Percentiles rank a stretch among this genome's conserved stretches.
Conservation (phyloP, 2,113 vertebrate genomes). For the Pipa parva region DNA sequence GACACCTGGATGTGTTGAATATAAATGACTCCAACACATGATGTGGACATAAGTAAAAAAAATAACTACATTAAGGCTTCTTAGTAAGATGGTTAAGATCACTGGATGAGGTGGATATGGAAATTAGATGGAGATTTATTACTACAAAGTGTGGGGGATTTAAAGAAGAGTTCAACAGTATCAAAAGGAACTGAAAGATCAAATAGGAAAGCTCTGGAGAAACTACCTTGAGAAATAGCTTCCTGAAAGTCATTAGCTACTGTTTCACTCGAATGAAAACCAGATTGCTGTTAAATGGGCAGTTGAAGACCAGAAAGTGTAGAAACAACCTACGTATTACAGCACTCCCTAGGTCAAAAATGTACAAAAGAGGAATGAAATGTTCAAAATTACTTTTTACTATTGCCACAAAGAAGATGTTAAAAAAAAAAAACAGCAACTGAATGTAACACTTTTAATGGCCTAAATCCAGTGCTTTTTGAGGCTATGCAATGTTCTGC, state of each 20-base stretch:
- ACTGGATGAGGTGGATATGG: neutral
- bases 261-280: conserved; percentile 38
- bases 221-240: conserved; percentile 8
- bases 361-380: conserved; percentile 9
- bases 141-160: conserved; percentile 5
- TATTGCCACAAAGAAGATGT: no score
- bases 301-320: neutral
- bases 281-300: conserved; percentile 22
- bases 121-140: conserved; percentile 7
- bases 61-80: neutral
- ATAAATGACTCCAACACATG: neutral
- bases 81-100: neutral
- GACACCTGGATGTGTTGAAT: no score
- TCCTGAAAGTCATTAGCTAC: conserved; percentile 37
- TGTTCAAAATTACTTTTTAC: no score
- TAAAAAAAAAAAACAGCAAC: no score
- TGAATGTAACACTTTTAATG: no score
- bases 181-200: conserved; percentile 23
- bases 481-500: no score
- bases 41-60: no score
- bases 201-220: conserved; percentile 16
- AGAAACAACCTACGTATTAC: no score
- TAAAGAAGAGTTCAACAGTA: conserved; percentile 29
- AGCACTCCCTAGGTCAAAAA: no score
- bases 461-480: no score